Evolutionary conservation across 2,888 invertebrate genomes (phyloP).

Genomic region (Acleris laterana): DNA sequence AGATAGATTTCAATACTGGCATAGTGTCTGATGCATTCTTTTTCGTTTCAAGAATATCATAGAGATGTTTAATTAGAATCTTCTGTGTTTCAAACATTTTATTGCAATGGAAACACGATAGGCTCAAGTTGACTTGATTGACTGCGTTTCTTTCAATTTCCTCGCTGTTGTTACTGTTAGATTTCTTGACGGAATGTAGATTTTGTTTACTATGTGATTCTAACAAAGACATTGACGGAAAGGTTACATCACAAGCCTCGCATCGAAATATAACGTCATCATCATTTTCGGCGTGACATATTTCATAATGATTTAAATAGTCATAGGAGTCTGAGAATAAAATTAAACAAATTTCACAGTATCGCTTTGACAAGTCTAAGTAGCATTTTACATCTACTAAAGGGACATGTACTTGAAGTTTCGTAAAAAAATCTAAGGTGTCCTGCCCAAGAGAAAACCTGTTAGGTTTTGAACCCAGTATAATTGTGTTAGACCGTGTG

Average conservation of each 20-base stretch:
- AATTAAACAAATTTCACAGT: slow-evolving; percentile 63
- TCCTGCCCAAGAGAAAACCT: slow-evolving; percentile 15
- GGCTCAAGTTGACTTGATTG: slow-evolving; percentile 15
- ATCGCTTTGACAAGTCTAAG: slow-evolving; percentile 56
- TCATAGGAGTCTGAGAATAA: slow-evolving; percentile 54
- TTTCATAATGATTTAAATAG: slow-evolving; percentile 46
- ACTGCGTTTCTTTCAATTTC: slow-evolving; percentile 18
- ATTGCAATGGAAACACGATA: slow-evolving; percentile 64
- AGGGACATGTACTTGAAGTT: slow-evolving; percentile 45
- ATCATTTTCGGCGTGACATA: no score
- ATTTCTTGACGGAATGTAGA: neutral
- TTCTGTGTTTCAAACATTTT: slow-evolving; percentile 54
- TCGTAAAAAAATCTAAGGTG: slow-evolving; percentile 38
- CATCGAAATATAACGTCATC: no score
- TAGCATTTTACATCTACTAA: slow-evolving; percentile 54
- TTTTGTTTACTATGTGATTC: slow-evolving; percentile 47
- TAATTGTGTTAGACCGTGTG: slow-evolving; percentile 52
- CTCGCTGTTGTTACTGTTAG: slow-evolving; percentile 1
- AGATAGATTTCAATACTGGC: slow-evolving; percentile 50
- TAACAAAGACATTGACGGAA: slow-evolving; percentile 43
- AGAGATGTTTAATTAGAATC: slow-evolving; percentile 66
- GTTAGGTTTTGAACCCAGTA: slow-evolving; percentile 60
- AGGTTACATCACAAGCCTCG: slow-evolving; percentile 45
- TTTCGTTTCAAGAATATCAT: slow-evolving; percentile 54
- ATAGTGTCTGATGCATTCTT: slow-evolving; percentile 13